phyloP scores from a whole-genome alignment of 1,140 invertebrate genomes.

The Drosophila orena region DNA sequence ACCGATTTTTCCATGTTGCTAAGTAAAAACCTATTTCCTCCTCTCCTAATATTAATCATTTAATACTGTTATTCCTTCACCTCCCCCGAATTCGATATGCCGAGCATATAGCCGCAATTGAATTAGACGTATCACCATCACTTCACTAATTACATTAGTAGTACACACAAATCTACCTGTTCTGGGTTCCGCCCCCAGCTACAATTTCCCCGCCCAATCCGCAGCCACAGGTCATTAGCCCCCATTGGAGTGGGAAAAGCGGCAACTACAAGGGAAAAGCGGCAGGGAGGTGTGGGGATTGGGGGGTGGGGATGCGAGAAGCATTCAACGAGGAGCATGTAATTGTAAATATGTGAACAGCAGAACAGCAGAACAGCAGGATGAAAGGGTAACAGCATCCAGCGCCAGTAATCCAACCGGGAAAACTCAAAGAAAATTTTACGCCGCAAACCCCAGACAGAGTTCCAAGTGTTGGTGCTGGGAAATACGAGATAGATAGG shows the following conservation, averaged over 20 bases:
- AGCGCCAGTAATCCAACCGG: not conserved
- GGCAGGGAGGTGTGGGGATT: not conserved
- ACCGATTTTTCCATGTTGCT: too few species aligned
- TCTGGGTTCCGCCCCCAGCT: not conserved
- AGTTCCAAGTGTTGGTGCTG: conserved; percentile 66
- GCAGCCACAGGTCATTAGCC: conserved; percentile 64
- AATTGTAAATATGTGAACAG: conserved; percentile 39
- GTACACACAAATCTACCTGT: conserved; percentile 49
- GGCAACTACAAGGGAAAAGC: conserved; percentile 63
- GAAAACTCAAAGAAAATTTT: conserved; percentile 43
- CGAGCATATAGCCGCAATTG: not conserved
- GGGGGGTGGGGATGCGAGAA: conserved; percentile 11
- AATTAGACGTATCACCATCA: conserved; percentile 21
- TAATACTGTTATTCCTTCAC: not conserved
- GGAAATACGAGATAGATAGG: conserved; percentile 10
- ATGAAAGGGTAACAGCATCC: conserved; percentile 58
- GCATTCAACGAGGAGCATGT: conserved; percentile 43
- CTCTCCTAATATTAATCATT: not conserved
- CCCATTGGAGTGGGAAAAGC: conserved; percentile 61
- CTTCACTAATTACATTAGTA: conserved; percentile 45
- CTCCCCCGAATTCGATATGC: not conserved
- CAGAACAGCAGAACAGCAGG: conserved; percentile 17
- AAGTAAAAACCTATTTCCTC: not conserved
- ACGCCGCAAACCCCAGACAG: conserved; percentile 34
- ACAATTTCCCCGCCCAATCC: not conserved